These are phyloP conservation scores for Portevinia maculata DNA, from an alignment of 2,888 invertebrate genomes.

Conservation along the genomic window DNA sequence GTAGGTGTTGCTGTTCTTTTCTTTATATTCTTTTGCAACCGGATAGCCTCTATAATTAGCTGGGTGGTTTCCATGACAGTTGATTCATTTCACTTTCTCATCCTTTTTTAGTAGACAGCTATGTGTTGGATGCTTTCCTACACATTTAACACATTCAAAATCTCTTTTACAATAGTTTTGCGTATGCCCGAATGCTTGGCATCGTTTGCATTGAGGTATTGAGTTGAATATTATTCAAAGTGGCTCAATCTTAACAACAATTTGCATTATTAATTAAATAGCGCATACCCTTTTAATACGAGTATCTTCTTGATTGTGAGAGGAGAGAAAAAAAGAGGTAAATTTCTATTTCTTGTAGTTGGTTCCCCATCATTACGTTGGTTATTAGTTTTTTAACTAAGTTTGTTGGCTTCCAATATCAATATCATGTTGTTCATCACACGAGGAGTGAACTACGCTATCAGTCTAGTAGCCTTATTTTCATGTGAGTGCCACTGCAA, in stretches of 20 bases:
- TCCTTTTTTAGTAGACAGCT: not conserved
- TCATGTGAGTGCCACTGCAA: too few relatives aligned
- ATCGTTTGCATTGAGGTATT: conserved; percentile 3
- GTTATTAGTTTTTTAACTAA: not conserved
- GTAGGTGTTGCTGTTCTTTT: not conserved
- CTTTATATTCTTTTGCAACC: not conserved
- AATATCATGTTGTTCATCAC: too few relatives aligned
- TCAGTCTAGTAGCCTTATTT: too few relatives aligned
- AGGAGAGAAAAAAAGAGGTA: not conserved
- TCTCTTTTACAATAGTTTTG: not conserved
- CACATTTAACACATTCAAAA: not conserved
- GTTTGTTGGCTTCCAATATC: too few relatives aligned
- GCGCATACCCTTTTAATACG: too few relatives aligned
- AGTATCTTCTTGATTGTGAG: not conserved
- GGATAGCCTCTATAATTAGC: not conserved
- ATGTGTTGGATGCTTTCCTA: not conserved
- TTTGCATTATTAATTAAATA: not conserved
- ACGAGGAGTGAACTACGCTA: too few relatives aligned
- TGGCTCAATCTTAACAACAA: not conserved
- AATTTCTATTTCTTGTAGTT: not conserved
- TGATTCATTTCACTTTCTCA: not conserved
- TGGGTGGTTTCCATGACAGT: not conserved
- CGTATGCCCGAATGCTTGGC: conserved; percentile 1
- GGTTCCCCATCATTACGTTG: not conserved
- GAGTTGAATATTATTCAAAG: not conserved